Evolutionary conservation across 2,888 invertebrate species (phyloP), one percentile per base, ranked within the genome.

Genomic region (Callosobruchus maculatus): DNA sequence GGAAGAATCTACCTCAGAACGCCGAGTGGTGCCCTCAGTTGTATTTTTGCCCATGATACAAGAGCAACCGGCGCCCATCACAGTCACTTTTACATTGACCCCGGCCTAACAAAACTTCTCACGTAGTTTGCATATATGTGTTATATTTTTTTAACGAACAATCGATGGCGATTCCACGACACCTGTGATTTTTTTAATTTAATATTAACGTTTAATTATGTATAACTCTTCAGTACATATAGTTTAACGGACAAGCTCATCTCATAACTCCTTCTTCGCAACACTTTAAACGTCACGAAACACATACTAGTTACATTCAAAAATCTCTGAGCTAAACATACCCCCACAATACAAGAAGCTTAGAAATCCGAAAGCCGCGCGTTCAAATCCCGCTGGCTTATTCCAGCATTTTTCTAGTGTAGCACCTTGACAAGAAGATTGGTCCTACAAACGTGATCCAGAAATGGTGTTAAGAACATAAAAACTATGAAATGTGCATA

Each of bases 11-110:
- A 78, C 82, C 71, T 80, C 83, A 68, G 86, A 86, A 76, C 82
- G 85, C 74, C 92, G 93, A 86, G 94, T 97, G 88, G 93, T 96
- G 84, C 95, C 97, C 80, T 96, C 97, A 83, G 91, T 97, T 83
- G 96, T 98, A 87, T 97, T 96, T 89, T 92, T 98, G 89, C 97
- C 98, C 78, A 97, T 98, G 85, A 93, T 94, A 81, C 93, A 95
- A 86, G 93, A 95, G 87, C 92, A 97, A 84, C 93, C 93, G 85
- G 93, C 94, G 85, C 93, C 95, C 81, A 91, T 97, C 83, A 96
- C 96, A 82, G 94, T 96, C 84, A 96, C 97, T 87, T 96, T 98
- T 87, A 96, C 94, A 87, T 92, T 98, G 82, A 97, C 96, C 87
- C 97, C 97, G 84, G 95, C 97, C 90, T 96, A 93, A 89, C 83